Conservation (phyloP, 2,113 vertebrate genomes). For the Mustelus asterias region DNA sequence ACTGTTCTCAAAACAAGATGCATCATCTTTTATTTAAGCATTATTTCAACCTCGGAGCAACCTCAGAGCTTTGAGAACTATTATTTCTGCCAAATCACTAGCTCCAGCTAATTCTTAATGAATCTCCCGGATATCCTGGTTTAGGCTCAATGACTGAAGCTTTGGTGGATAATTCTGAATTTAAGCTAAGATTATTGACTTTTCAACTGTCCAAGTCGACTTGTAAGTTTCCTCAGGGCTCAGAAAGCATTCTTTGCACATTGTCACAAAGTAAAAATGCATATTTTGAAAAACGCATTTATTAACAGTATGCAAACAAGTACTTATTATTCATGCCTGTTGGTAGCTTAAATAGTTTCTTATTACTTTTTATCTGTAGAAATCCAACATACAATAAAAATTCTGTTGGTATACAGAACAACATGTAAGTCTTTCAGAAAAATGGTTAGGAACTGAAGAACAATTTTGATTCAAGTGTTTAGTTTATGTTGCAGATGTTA, state of each 20-base stretch:
- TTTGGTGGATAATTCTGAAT: not conserved
- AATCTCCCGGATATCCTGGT: not conserved
- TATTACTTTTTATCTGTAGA: not conserved
- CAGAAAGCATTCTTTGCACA: not conserved
- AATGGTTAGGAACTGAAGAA: not conserved
- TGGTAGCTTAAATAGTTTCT: not conserved
- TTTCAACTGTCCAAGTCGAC: not conserved
- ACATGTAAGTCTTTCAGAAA: not conserved
- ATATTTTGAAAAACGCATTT: not conserved
- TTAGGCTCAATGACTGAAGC: not conserved
- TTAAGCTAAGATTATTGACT: not conserved
- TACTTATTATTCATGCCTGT: not conserved
- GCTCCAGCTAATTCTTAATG: not conserved
- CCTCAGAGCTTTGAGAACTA: not conserved
- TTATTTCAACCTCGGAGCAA: not conserved
- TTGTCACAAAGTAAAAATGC: not conserved
- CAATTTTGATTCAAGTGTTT: not conserved
- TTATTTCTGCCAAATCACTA: not conserved
- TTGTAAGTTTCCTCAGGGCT: not conserved
- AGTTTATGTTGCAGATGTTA: conserved; percentile 18
- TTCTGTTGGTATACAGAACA: not conserved
- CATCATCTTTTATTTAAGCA: not conserved
- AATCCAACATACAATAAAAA: not conserved
- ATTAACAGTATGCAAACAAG: not conserved
- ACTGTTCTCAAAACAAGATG: not conserved